Evolutionary conservation across 2,797 vertebrate genomes (phyloP), one percentile per base, ranked within the genome.

Genomic region (Acanthis flammea): DNA sequence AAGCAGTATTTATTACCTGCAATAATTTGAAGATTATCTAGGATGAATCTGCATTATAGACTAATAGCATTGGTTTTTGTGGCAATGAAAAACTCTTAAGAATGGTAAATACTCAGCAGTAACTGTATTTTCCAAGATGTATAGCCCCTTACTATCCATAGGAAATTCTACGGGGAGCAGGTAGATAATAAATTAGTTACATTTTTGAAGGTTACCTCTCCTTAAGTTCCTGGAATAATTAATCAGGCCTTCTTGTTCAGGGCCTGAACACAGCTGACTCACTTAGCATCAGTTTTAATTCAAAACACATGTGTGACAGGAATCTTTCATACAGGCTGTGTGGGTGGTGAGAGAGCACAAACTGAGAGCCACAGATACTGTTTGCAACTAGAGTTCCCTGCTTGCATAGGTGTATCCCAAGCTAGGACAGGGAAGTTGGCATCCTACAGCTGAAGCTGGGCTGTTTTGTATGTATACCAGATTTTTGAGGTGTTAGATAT

Each of bases 401-500:
- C 24, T 80, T 86, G n/a, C 8, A 3, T 50, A 54, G 23, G 30
- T 44, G 31, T 45, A 14, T 68, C 44, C 13, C 9, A 57, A 35
- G 12, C 30, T 53, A 30, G 33, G 33, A 14, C 14, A 42, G 31
- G 31, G 21, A 48, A 70, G 44, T 17, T 33, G 47, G 18, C 10
- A 19, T 71, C 22, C 35, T 67, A 4, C 9, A 23, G 24, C 14
- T 71, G 50, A 16, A 71, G 8, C 23, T 65, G 47, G 17, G 27
- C 39, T 14, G 19, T 57, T 86, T 30, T 74, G 19, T 60, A 42
- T 33, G 6, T 12, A 7, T 42, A 22, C 3, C 12, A 35, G n/a
- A 24, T 39, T 54, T 1, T 4, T 2, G 16, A 45, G 45, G 12
- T 7, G 19, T 23, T 42, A 31, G 42, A 31, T 11, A 15, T 0